phyloP scores from a whole-genome alignment of 2,888 invertebrate genomes.

The Altica lythri region DNA sequence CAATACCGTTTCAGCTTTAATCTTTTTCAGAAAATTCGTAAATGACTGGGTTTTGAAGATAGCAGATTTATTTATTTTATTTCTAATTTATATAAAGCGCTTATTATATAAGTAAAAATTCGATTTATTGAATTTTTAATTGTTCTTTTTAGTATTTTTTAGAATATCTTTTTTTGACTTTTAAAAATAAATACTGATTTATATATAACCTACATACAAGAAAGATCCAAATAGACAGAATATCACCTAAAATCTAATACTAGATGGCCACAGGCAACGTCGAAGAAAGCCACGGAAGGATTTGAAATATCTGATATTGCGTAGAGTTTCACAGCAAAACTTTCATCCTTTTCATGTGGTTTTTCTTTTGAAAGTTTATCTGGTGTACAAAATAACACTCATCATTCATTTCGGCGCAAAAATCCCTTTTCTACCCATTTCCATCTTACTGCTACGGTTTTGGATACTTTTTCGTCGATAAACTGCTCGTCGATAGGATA shows the following conservation, averaged over 20 bases:
- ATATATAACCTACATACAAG: too few species aligned
- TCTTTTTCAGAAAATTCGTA: constrained; percentile 7
- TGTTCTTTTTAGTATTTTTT: too few species aligned
- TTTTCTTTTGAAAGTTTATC: constrained; percentile 15
- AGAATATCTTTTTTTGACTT: too few species aligned
- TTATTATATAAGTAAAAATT: too few species aligned
- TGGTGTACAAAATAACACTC: constrained; percentile 43
- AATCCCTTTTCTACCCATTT: constrained; percentile 47
- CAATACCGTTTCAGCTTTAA: constrained; percentile 17
- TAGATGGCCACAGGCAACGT: constrained; percentile 22
- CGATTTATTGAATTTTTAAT: too few species aligned
- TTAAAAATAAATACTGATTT: too few species aligned
- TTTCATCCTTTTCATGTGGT: constrained; percentile 1
- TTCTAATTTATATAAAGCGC: too few species aligned
- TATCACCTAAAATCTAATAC: constrained; percentile 27
- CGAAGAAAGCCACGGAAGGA: constrained; percentile 13
- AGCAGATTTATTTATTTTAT: too few species aligned
- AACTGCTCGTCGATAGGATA: constrained; percentile 6
- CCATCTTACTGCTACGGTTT: constrained; percentile 35
- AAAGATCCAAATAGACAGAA: constrained; percentile 23
- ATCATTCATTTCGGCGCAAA: constrained; percentile 49
- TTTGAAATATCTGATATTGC: constrained; percentile 24
- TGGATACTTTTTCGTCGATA: constrained; percentile 4
- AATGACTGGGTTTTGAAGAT: too few species aligned
- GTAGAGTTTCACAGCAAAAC: constrained; percentile 9